Conservation (phyloP, 2,888 invertebrate genomes). For the Netelia inedita region DNA sequence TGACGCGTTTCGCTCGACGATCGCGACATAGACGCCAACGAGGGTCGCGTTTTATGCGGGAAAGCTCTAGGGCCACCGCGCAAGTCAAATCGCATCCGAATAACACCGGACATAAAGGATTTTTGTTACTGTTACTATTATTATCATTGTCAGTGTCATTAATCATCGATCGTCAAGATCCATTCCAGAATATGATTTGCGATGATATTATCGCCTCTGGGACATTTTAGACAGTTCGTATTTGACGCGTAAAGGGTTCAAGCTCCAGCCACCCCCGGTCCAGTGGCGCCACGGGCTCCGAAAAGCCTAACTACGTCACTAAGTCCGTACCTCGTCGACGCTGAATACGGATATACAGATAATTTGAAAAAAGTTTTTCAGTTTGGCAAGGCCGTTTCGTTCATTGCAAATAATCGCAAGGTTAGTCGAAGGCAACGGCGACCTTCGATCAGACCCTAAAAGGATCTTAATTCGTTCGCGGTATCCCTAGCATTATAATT, state of each 20-base stretch:
- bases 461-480: conserved; percentile 5
- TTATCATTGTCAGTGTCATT: neutral
- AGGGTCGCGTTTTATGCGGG: neutral
- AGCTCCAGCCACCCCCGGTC: neutral
- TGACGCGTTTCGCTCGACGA: neutral
- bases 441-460: conserved; percentile 19
- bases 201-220: neutral
- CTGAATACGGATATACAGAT: neutral
- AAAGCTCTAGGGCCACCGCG: neutral
- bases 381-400: neutral
- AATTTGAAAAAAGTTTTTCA: neutral
- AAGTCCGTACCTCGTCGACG: neutral
- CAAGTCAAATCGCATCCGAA: neutral
- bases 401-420: conserved; percentile 2
- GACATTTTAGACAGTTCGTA: too few species aligned
- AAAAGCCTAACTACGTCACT: neutral
- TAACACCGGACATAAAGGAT: neutral
- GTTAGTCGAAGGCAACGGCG: conserved; percentile 35
- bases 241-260: too few species aligned
- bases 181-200: neutral
- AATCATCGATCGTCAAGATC: neutral
- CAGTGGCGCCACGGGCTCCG: neutral
- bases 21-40: neutral
- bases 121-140: neutral
- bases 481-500: neutral